Evolutionary conservation across 2,113 vertebrate species (phyloP), one percentile per base, ranked within the genome.

Genomic region (Gadus chalcogrammus): DNA sequence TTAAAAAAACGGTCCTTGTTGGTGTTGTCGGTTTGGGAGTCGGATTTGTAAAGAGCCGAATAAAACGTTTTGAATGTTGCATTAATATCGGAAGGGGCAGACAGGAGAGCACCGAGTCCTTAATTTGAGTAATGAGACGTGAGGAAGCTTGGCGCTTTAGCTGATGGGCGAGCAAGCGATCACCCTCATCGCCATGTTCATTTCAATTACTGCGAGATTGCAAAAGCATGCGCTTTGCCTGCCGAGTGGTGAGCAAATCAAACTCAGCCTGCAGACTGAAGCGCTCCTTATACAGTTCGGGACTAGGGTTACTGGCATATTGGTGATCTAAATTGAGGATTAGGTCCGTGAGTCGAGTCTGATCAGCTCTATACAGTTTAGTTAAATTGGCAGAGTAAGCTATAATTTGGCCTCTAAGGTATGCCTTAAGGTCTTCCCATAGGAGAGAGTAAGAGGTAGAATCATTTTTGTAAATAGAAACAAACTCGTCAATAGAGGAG

Each of bases 401-500:
- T 20, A 20, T 20, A 20, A 20, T 20, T 20, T 20, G 20, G 20
- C 20, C 20, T 20, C 20, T 20, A 20, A 20, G 20, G 20, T 20
- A 20, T 20, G 20, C 20, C 20, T 20, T 20, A 20, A 20, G 20
- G 20, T 20, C 20, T 20, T 20, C 48, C 63, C 64, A 67, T 2
- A 72, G 1, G 13, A 75, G 58, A 16, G 63, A 75, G 28, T 64
- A 22, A 27, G 61, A 64, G 16, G 15, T 31, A 13, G 63, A 53
- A 11, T 70, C 56, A 56, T 22, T 67, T 31, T 71, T 16, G 48
- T 74, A 71, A 53, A 74, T 59, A 18, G 64, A 12, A 20, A 7
- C 3, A n/a, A 2, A 38, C 56, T 20, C 20, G 20, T 20, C 20
- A 20, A 20, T 20, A 20, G 20, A 20, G 20, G 20, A 20, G 20